A percentile compares a stretch with the other conserved stretches of the same genome.
Conservation (phyloP, 2,888 invertebrate species). For the Fissipunctia ypsillon region DNA sequence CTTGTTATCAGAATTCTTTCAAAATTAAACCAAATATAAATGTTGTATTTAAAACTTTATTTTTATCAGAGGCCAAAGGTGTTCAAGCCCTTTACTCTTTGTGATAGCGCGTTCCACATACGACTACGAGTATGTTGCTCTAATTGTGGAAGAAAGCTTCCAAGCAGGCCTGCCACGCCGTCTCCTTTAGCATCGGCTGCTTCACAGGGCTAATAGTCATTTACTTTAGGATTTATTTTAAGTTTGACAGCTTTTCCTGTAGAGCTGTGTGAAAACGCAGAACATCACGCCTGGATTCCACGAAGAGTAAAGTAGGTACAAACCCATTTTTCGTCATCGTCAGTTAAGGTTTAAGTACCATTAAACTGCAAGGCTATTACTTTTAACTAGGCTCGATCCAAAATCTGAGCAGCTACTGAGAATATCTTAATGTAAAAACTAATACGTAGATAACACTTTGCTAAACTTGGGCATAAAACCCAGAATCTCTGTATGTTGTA, state of each 20-base stretch:
- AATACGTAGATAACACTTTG: not conserved
- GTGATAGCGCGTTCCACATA: constrained; percentile 9
- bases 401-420: too few relatives aligned
- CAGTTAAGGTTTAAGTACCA: not conserved
- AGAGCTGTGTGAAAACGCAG: too few relatives aligned
- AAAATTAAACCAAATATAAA: constrained; percentile 32
- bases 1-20: constrained; percentile 20
- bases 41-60: constrained; percentile 14
- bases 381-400: not conserved
- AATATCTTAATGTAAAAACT: not conserved
- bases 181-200: too few relatives aligned
- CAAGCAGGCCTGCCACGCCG: not conserved
- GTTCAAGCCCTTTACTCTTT: constrained; percentile 10
- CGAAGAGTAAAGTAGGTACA: too few relatives aligned
- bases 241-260: not conserved
- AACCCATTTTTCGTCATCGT: not conserved
- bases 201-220: not conserved
- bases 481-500: not conserved
- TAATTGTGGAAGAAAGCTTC: constrained; percentile 17
- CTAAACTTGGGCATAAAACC: not conserved
- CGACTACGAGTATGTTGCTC: not conserved
- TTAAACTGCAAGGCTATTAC: not conserved
- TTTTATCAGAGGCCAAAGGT: constrained; percentile 36
- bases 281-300: not conserved
- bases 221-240: not conserved